phyloP scores from a whole-genome alignment of 2,113 vertebrate species.

The Condylura cristata region DNA sequence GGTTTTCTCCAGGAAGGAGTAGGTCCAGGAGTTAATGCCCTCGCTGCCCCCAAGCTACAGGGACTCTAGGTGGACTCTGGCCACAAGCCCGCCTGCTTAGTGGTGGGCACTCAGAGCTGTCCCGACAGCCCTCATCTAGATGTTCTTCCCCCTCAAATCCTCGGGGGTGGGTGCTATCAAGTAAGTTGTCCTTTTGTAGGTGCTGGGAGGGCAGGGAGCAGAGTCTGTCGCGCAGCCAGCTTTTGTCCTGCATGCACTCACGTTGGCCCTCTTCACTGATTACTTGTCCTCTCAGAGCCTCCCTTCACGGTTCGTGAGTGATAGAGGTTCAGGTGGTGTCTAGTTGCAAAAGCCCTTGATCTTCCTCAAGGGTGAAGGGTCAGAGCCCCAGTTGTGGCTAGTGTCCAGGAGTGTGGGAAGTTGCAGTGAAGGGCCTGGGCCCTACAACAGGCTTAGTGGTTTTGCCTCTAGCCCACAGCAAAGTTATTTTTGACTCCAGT shows the following conservation, averaged over 20 bases:
- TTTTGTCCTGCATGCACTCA: background rate
- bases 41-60: background rate
- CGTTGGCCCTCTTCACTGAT: background rate
- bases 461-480: constrained; percentile 53
- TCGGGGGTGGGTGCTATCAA: background rate
- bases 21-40: background rate
- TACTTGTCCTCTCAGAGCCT: background rate
- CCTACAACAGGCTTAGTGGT: background rate
- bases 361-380: background rate
- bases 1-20: background rate
- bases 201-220: background rate
- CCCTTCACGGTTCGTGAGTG: background rate
- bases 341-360: background rate
- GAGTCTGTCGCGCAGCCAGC: background rate
- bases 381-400: rapidly evolving
- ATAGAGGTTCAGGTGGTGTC: background rate
- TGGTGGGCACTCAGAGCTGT: too few species aligned
- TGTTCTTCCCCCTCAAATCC: background rate
- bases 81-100: background rate
- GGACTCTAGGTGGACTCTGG: background rate
- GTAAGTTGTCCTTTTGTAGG: background rate
- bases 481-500: constrained; percentile 70
- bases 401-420: background rate
- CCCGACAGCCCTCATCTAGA: background rate
- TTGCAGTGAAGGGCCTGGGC: background rate